A percentile compares a stretch with the other conserved stretches of the same genome.
These are phyloP conservation scores for Balearica regulorum DNA, from an alignment of 2,797 vertebrate genomes.

Conservation along the genomic window DNA sequence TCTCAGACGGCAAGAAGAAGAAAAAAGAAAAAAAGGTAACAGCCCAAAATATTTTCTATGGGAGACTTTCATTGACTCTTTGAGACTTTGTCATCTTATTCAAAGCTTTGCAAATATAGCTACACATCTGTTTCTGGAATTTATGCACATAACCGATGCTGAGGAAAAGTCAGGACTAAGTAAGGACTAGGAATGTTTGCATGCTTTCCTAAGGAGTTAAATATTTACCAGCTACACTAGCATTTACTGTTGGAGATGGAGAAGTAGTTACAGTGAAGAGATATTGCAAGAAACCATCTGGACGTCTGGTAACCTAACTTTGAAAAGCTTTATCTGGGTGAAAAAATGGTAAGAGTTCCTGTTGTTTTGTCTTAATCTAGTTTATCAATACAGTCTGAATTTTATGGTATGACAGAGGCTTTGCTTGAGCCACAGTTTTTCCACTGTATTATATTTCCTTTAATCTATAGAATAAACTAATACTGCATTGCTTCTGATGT, in stretches of 20 bases:
- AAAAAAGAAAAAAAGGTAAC: slow-evolving; percentile 84
- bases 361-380: neutral
- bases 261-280: neutral
- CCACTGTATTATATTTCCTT: neutral
- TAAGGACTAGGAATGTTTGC: neutral
- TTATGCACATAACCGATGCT: neutral
- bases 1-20: slow-evolving; percentile 80
- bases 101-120: neutral
- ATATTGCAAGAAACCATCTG: neutral
- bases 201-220: neutral
- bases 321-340: neutral
- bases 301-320: neutral
- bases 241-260: neutral
- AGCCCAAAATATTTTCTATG: neutral
- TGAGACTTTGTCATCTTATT: neutral
- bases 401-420: neutral
- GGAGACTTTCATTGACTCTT: neutral
- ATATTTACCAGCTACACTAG: neutral
- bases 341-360: neutral
- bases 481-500: neutral
- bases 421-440: neutral
- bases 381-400: neutral
- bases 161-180: neutral
- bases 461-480: neutral
- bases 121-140: neutral